A percentile compares a stretch with the other conserved stretches of the same genome.
These are phyloP conservation scores for Axea sp. DNA, from an alignment of 2,888 invertebrate genomes.

Conservation along the genomic window DNA sequence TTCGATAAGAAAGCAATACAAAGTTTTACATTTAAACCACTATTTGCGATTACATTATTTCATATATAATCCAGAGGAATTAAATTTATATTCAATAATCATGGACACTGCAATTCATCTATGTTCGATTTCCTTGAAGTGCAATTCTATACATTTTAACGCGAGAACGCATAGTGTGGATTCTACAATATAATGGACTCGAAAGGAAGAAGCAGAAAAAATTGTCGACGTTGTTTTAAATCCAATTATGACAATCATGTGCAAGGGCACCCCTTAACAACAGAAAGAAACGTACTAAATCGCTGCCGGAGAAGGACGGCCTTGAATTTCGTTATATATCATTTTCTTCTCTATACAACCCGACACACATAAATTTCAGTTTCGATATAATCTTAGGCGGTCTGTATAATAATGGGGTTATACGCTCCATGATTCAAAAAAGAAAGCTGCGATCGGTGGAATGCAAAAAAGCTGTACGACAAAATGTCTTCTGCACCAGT, in stretches of 20 bases:
- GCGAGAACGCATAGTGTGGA: not conserved
- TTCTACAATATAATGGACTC: not conserved
- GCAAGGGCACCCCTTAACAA: conserved; percentile 32
- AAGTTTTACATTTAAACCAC: too few species aligned
- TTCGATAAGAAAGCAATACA: too few species aligned
- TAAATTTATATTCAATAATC: too few species aligned
- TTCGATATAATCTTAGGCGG: conserved; percentile 59
- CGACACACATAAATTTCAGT: conserved; percentile 61
- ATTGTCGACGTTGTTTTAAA: conserved; percentile 32
- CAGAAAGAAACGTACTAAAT: conserved; percentile 44
- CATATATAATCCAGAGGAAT: too few species aligned
- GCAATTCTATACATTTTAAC: too few species aligned
- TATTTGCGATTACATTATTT: too few species aligned
- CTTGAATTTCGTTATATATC: conserved; percentile 58
- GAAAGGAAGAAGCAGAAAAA: conserved; percentile 8
- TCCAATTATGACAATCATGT: conserved; percentile 50
- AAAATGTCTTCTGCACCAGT: conserved; percentile 37
- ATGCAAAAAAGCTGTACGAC: conserved; percentile 47
- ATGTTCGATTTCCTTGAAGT: too few species aligned
- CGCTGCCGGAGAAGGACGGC: conserved; percentile 48
- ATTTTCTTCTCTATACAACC: conserved; percentile 54
- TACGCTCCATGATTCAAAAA: conserved; percentile 49
- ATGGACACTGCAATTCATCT: too few species aligned
- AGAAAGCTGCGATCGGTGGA: conserved; percentile 43
- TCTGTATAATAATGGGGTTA: conserved; percentile 61